A percentile compares a stretch with the other conserved stretches of the same genome.
Conservation (phyloP, 2,113 vertebrate species). For the Danio rerio region DNA sequence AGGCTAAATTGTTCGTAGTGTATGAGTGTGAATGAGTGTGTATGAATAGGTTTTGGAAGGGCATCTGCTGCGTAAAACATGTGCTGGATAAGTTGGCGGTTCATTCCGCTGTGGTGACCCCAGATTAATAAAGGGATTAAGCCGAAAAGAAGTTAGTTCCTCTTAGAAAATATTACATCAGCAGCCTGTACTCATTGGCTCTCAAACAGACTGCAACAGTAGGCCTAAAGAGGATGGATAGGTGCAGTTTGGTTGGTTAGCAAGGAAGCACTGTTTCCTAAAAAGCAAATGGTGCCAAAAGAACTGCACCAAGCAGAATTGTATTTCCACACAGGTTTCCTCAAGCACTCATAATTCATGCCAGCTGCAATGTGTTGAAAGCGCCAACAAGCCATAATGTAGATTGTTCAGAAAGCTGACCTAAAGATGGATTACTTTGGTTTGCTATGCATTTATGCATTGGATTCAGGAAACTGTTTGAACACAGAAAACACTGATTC, state of each 20-base stretch:
- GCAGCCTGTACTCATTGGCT: too few relatives aligned
- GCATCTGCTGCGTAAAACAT: too few relatives aligned
- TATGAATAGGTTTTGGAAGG: too few relatives aligned
- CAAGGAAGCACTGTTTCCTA: neutral
- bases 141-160: too few relatives aligned
- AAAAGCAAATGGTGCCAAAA: neutral
- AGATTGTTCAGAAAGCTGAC: neutral
- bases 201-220: too few relatives aligned
- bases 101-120: too few relatives aligned
- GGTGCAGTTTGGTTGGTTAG: neutral
- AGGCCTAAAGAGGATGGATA: neutral
- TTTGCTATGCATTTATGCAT: neutral
- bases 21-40: too few relatives aligned
- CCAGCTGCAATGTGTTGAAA: neutral
- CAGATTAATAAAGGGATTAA: too few relatives aligned
- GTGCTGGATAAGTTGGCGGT: too few relatives aligned
- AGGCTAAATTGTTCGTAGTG: too few relatives aligned
- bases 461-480: neutral
- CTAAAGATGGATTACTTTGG: neutral
- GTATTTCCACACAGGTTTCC: too few relatives aligned
- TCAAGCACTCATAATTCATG: neutral
- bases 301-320: neutral
- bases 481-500: neutral
- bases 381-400: neutral
- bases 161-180: too few relatives aligned